Evolutionary conservation across 2,113 vertebrate genomes (phyloP).

Genomic region (Pyxicephalus adspersus): DNA sequence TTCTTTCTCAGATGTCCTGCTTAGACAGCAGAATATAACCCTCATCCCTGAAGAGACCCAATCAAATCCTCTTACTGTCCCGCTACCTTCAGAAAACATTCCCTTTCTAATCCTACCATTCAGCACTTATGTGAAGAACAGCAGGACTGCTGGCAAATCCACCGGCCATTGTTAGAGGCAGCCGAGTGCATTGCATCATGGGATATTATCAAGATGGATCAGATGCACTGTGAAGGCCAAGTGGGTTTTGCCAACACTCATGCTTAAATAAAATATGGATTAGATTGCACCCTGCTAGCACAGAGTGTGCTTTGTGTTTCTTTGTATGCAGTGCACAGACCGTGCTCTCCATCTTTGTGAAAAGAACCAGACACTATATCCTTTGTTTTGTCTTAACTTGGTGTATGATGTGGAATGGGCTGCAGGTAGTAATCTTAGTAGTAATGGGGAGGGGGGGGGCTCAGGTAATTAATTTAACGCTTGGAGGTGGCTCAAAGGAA

Average conservation of each 20-base stretch:
- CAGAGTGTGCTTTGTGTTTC: slow-evolving; percentile 60
- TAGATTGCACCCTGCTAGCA: slow-evolving; percentile 65
- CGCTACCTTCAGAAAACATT: slow-evolving; percentile 50
- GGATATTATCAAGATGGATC: slow-evolving; percentile 32
- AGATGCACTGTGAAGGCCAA: slow-evolving; percentile 52
- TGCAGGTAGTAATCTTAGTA: slow-evolving; percentile 65
- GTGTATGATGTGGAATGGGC: slow-evolving; percentile 61
- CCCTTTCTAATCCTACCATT: slow-evolving; percentile 59
- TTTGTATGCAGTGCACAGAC: slow-evolving; percentile 50
- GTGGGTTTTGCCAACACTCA: slow-evolving; percentile 52
- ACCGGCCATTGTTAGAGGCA: slow-evolving; percentile 43
- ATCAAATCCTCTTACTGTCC: background rate
- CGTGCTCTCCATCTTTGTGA: background rate
- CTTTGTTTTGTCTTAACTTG: slow-evolving; percentile 52
- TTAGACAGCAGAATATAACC: slow-evolving; percentile 37
- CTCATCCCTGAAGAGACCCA: background rate
- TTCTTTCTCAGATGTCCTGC: slow-evolving; percentile 15
- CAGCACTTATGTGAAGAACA: slow-evolving; percentile 57
- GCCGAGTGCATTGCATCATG: background rate
- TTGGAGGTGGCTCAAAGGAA: slow-evolving; percentile 64
- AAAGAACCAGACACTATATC: background rate
- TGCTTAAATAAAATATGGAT: slow-evolving; percentile 59
- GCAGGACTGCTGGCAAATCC: slow-evolving; percentile 60
- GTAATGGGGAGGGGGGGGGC: background rate
- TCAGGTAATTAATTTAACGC: slow-evolving; percentile 60